Evolutionary conservation across 2,888 invertebrate genomes (phyloP), one percentile per base, ranked within the genome.

Genomic region (Lagria hirta): DNA sequence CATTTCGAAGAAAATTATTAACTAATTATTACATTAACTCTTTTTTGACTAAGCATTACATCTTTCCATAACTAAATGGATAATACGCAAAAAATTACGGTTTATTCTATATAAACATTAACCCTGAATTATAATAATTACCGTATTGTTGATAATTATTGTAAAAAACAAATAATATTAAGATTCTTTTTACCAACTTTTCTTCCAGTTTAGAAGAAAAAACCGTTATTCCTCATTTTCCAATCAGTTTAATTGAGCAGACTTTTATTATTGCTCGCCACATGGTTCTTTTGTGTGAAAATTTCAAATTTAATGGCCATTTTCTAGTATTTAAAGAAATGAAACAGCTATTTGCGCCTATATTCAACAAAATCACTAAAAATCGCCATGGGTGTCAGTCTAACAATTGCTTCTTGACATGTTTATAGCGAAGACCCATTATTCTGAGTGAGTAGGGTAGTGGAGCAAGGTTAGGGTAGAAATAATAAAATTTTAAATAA

Each of bases 391-490:
- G 44, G 44, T 34, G 37, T 44, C 37, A 18, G 29, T 29, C 12
- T 29, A 43, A 44, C 38, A 44, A 44, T 44, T 33, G 44, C 34
- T 28, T 27, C 12, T 20, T 27, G 44, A 38, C 44, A 44, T 44
- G 33, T 44, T 44, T 44, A 44, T 44, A 27, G 44, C 38, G 23
- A n/a, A 12, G 27, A 21, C 28, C 38, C 34, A 44, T 44, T 44
- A 44, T 44, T 33, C 24, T 34, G 34, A 38, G 43, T 17, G 30
- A 43, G 30, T 43, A 32, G 43, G 43, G 37, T 43, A 26, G 43
- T 36, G 28, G 22, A 44, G 33, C 28, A 33, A 23, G 12, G 24
- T 18, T 35, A 22, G 28, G 36, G 35, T 14, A 8, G 18, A 26
- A 34, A 22, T 28, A 33, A 20, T 38, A 44, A 44, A 44, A 33